Evolutionary conservation across 2,888 invertebrate genomes (phyloP), one percentile per base, ranked within the genome.

Genomic region (Ennomos fuscantarius): DNA sequence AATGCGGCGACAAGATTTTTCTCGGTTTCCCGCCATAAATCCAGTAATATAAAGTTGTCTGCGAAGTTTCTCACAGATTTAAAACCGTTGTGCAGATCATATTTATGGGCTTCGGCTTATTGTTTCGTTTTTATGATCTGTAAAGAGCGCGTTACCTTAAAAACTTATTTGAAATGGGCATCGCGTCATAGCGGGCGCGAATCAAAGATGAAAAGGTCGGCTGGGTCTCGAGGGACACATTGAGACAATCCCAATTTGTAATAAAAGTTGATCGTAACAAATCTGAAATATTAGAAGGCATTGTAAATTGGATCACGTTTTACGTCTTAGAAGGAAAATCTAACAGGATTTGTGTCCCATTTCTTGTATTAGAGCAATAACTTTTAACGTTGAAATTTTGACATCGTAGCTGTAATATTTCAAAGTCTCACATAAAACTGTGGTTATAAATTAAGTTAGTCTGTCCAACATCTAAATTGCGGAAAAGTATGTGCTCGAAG

Each of bases 261-360:
- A 85, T 86, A 87, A 86, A 68, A 86, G 77, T 86, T 77, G 81
- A 80, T 81, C 81, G 86, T 82, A 84, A 83, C 84, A 84, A 85
- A 85, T 82, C 84, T 82, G 78, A 79, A 85, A 85, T 86, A 85
- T 86, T 83, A 80, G 79, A 79, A 77, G 78, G 77, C 81, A 79
- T 81, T 81, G 78, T 80, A 82, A 85, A 85, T 85, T 85, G 81
- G 86, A 84, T 86, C 86, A 86, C 86, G 85, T 85, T 83, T 85
- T 81, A 82, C 77, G 78, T 76, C 73, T 77, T 76, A 73, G 68
- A 73, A 72, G 72, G 71, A 70, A 70, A 68, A 69, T 74, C 78
- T 77, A 74, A 60, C 57, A 72, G 74, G 79, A 81, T 74, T 80
- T 76, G 68, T 73, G 70, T 72, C 70, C 70, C 72, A 73, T 73